Percentiles rank a stretch among this genome's conserved stretches.
Evolutionary conservation across 2,113 vertebrate genomes (phyloP).

Genomic region (Ramphastos sulfuratus): DNA sequence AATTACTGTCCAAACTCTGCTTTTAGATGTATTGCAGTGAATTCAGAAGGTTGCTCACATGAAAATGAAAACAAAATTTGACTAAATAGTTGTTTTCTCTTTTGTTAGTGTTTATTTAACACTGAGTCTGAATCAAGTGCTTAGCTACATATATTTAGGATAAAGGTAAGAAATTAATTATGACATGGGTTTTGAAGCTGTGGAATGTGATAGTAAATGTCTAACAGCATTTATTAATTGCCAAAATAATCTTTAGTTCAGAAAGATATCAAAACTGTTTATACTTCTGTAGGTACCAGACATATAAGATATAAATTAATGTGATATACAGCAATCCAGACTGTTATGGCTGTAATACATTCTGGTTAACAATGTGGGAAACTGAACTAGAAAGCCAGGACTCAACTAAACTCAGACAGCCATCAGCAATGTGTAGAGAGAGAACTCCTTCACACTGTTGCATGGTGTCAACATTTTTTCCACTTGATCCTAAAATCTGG

Average conservation of each 20-base stretch:
- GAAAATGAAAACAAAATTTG: background rate
- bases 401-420: background rate
- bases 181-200: background rate
- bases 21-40: background rate
- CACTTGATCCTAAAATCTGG: background rate
- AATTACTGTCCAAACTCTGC: background rate
- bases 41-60: background rate
- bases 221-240: background rate
- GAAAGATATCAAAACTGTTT: background rate
- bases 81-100: background rate
- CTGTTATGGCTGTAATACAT: background rate
- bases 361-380: background rate
- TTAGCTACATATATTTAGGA: background rate
- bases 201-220: constrained; percentile 11
- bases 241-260: constrained; percentile 16
- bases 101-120: background rate
- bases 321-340: background rate
- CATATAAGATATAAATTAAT: background rate
- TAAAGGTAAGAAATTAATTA: background rate
- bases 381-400: background rate
- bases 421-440: background rate
- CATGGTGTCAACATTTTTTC: accelerated
- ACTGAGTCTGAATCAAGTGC: background rate
- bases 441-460: background rate
- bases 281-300: background rate